Evolutionary conservation across 2,113 vertebrate genomes (phyloP).

Genomic region (Alosa alosa): DNA sequence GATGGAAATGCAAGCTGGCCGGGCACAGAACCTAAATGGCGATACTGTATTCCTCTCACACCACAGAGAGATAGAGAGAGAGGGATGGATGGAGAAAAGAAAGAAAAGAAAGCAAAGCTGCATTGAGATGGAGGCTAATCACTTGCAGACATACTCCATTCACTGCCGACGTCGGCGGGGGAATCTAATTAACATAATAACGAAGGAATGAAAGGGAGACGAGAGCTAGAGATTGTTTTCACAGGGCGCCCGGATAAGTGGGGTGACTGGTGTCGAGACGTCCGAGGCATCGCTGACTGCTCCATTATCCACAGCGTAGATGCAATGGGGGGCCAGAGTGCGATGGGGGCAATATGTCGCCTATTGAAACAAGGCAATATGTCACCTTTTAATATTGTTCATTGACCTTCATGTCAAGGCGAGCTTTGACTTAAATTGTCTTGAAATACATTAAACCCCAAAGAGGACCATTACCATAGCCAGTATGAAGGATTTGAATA

Average conservation of each 20-base stretch:
- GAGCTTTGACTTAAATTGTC: conserved; percentile 12
- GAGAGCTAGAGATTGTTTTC: conserved; percentile 51
- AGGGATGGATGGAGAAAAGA: not conserved
- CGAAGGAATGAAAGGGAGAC: conserved; percentile 49
- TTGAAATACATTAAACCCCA: not conserved
- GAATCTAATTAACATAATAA: conserved; percentile 61
- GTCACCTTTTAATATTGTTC: conserved; percentile 16
- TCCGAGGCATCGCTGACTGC: conserved; percentile 30
- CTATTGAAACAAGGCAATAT: conserved; percentile 11
- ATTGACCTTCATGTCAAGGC: conserved; percentile 15
- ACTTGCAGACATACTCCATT: conserved; percentile 52
- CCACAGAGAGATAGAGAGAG: not conserved
- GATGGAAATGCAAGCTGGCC: not conserved
- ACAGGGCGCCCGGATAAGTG: conserved; percentile 44
- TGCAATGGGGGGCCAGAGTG: conserved; percentile 36
- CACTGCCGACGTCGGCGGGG: conserved; percentile 48
- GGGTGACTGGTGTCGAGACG: conserved; percentile 44
- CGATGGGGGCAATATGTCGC: too few species aligned
- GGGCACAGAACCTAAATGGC: not conserved
- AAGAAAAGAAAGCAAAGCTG: not conserved
- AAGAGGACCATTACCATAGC: not conserved
- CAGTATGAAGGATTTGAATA: not conserved
- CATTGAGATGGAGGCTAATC: conserved; percentile 53
- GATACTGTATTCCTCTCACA: not conserved
- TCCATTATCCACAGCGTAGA: too few species aligned